Percentiles rank a stretch among this genome's conserved stretches.
Evolutionary conservation across 2,888 invertebrate genomes (phyloP).

Genomic region (Linnaemya vulpina): DNA sequence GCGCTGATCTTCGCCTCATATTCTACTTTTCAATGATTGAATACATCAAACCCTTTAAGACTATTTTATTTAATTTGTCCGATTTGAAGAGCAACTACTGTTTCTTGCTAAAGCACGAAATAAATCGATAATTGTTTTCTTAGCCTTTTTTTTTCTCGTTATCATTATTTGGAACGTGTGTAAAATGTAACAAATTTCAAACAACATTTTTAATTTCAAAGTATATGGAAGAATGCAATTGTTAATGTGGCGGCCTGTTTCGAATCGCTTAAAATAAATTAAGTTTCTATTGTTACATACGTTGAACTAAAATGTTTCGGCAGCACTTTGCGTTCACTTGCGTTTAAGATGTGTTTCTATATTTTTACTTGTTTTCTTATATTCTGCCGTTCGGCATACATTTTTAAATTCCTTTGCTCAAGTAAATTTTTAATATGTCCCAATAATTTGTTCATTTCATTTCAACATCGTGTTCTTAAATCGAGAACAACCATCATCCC

Average conservation of each 20-base stretch:
- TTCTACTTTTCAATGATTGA: too few species aligned
- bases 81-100: not conserved
- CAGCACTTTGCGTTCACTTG: not conserved
- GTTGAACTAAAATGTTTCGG: slow-evolving; percentile 19
- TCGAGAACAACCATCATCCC: slow-evolving; percentile 7
- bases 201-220: slow-evolving; percentile 3
- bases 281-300: not conserved
- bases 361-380: slow-evolving; percentile 3
- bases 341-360: not conserved
- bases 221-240: not conserved
- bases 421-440: not conserved
- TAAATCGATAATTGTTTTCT: not conserved
- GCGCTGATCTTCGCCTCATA: too few species aligned
- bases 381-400: slow-evolving; percentile 22
- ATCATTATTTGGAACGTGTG: not conserved
- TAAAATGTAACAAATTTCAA: not conserved
- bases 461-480: not conserved
- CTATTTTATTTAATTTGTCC: not conserved
- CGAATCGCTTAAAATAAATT: slow-evolving; percentile 12
- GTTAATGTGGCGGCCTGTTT: not conserved
- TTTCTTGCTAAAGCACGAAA: not conserved
- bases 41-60: too few species aligned
- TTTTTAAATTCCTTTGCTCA: slow-evolving; percentile 30
- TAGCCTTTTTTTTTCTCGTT: not conserved
- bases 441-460: not conserved